A percentile compares a stretch with the other conserved stretches of the same genome.
Conservation (phyloP, 2,113 vertebrate genomes). For the Anhinga anhinga region DNA sequence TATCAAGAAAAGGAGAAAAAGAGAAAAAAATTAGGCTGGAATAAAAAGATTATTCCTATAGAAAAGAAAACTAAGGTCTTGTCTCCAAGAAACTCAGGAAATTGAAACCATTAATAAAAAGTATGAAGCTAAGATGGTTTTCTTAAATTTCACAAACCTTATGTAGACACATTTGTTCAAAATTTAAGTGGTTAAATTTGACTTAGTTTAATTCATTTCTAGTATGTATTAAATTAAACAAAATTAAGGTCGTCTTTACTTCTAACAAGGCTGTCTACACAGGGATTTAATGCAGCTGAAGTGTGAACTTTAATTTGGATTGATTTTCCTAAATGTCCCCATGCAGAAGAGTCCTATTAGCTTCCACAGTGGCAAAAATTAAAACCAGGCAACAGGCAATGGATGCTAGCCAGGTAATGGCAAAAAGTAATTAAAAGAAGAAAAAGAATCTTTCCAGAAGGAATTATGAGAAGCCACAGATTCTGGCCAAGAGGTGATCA, state of each 20-base stretch:
- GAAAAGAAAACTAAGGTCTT: background rate
- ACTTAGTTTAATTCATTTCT: slow-evolving; percentile 33
- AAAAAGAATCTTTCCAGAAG: slow-evolving; percentile 54
- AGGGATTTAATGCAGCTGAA: slow-evolving; percentile 26
- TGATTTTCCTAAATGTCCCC: slow-evolving; percentile 44
- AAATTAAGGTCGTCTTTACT: slow-evolving; percentile 20
- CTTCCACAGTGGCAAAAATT: slow-evolving; percentile 44
- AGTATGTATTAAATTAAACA: slow-evolving; percentile 32
- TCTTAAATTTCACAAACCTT: background rate
- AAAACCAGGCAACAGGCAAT: slow-evolving; percentile 28
- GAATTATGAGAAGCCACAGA: slow-evolving; percentile 41
- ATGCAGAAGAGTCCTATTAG: slow-evolving; percentile 12
- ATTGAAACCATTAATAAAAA: background rate
- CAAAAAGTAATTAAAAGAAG: slow-evolving; percentile 63
- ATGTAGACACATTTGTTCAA: background rate
- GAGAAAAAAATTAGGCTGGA: background rate
- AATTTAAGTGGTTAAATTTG: slow-evolving; percentile 31
- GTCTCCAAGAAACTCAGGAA: background rate
- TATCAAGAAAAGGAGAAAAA: background rate
- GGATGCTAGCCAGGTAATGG: slow-evolving; percentile 32
- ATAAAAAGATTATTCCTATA: background rate
- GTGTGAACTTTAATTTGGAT: slow-evolving; percentile 55
- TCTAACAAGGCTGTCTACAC: slow-evolving; percentile 31
- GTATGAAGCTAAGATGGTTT: background rate
- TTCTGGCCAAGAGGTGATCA: slow-evolving; percentile 44